These are phyloP conservation scores for Epinotia brunnichana DNA, from an alignment of 2,888 invertebrate species.

Conservation along the genomic window DNA sequence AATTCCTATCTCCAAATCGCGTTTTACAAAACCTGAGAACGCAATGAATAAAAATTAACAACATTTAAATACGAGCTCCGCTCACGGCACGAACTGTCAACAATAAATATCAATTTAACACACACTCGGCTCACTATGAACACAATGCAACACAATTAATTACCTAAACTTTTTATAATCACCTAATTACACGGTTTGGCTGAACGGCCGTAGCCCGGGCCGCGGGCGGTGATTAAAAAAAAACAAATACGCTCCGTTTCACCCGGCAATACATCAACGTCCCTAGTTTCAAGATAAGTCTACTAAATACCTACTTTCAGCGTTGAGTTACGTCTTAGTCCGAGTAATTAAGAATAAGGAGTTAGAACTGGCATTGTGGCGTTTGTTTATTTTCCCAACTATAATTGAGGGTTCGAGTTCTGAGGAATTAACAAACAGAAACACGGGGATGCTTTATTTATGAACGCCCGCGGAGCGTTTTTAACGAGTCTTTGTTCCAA, in stretches of 20 bases:
- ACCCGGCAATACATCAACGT: slow-evolving; percentile 76
- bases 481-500: slow-evolving; percentile 40
- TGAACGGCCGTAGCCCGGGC: slow-evolving; percentile 52
- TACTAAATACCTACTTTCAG: slow-evolving; percentile 77
- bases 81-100: slow-evolving; percentile 73
- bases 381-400: slow-evolving; percentile 65
- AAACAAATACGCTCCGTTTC: slow-evolving; percentile 62
- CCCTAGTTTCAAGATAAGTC: slow-evolving; percentile 65
- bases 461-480: slow-evolving; percentile 55
- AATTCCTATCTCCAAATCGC: slow-evolving; percentile 48
- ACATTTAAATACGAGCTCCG: slow-evolving; percentile 62
- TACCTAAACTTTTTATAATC: slow-evolving; percentile 75
- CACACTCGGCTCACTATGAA: slow-evolving; percentile 57
- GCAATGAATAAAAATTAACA: slow-evolving; percentile 55
- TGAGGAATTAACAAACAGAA: slow-evolving; percentile 75
- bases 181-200: slow-evolving; percentile 75
- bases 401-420: slow-evolving; percentile 76
- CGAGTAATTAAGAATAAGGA: slow-evolving; percentile 81
- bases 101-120: slow-evolving; percentile 78
- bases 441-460: slow-evolving; percentile 66
- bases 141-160: slow-evolving; percentile 73
- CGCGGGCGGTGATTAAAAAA: slow-evolving; percentile 53
- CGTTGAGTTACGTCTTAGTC: slow-evolving; percentile 80
- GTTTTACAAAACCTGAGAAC: slow-evolving; percentile 49
- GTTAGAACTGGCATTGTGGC: slow-evolving; percentile 66